Base-by-base conservation (phyloP, 1,140 invertebrate genomes). In the Pogonomyrmex barbatus region DNA sequence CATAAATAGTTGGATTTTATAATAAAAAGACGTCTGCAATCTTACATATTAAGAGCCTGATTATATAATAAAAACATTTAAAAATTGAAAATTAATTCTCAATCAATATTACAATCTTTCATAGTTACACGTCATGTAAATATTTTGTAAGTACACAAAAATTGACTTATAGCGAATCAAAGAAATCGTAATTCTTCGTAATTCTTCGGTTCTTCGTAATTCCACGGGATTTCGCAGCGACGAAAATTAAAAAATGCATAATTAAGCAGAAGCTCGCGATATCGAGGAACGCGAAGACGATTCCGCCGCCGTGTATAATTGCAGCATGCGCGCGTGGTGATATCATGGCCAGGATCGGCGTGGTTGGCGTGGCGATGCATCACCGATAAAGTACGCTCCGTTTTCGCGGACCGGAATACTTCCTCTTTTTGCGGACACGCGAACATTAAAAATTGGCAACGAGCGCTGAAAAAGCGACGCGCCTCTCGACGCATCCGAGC, bases 391-490 rank as follows among this genome's bases (percentile, higher is more conserved):
- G 10, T 4, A 39, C n/a, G 24, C 12, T 50, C n/a, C 10, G 58
- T 86, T 88, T 85, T 77, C 77, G 86, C 86, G 73, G 50, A 30
- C 30, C 14, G 33, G 24, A 45, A 65, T 50, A 58, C 33, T 14
- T 63, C 50, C 71, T 78, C 63, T 65, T 79, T 70, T 60, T 77
- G 70, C 83, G 83, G 63, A 67, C 88, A 89, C 84, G 87, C 84
- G 65, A 75, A 81, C 88, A 89, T 87, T 84, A 90, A 90, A 89
- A 89, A 90, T 90, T 85, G 62, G 79, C 88, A 76, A 58, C 75
- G 36, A 75, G 78, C 70, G 73, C 42, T n/a, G 87, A 75, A 67
- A 86, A 86, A 86, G 56, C 77, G 83, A 77, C 73, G 71, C 78
- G 54, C 88, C 87, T 90, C 87, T 82, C 82, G 88, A 87, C 73